Evolutionary conservation across 2,888 invertebrate genomes (phyloP).

Genomic region (Thera obeliscata): DNA sequence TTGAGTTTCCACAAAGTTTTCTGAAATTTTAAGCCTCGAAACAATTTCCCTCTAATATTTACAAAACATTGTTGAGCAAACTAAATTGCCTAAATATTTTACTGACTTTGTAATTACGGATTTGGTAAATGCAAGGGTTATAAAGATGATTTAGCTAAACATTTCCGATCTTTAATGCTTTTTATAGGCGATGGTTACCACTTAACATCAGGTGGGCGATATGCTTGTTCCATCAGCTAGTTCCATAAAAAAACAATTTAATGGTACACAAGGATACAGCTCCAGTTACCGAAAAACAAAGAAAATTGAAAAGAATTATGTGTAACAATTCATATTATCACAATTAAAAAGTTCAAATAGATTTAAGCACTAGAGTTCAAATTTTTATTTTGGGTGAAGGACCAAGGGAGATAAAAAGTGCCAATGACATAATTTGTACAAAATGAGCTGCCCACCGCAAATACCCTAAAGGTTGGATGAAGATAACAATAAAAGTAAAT

Average conservation of each 20-base stretch:
- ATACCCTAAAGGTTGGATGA: slow-evolving; percentile 36
- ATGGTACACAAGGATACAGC: too few relatives aligned
- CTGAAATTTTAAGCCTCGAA: slow-evolving; percentile 48
- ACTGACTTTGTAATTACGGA: slow-evolving; percentile 26
- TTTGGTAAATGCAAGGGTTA: neutral
- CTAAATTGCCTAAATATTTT: slow-evolving; percentile 29
- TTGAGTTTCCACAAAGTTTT: slow-evolving; percentile 61
- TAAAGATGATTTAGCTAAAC: too few relatives aligned
- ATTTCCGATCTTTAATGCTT: too few relatives aligned
- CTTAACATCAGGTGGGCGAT: too few relatives aligned
- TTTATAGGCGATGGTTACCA: too few relatives aligned
- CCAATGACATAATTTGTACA: slow-evolving; percentile 38
- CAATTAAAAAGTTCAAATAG: too few relatives aligned
- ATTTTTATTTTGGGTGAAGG: neutral
- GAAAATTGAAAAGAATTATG: too few relatives aligned
- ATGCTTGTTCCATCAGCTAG: too few relatives aligned
- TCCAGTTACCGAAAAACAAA: too few relatives aligned
- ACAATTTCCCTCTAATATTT: slow-evolving; percentile 32
- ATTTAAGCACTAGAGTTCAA: too few relatives aligned
- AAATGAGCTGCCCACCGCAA: slow-evolving; percentile 40
- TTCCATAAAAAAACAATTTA: too few relatives aligned
- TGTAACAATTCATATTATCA: too few relatives aligned
- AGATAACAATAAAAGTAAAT: slow-evolving; percentile 46
- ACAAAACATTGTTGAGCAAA: slow-evolving; percentile 29
- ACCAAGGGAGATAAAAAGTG: slow-evolving; percentile 24